phyloP scores from a whole-genome alignment of 92 coral and sea anemone genomes.

The Diadumene lineata region DNA sequence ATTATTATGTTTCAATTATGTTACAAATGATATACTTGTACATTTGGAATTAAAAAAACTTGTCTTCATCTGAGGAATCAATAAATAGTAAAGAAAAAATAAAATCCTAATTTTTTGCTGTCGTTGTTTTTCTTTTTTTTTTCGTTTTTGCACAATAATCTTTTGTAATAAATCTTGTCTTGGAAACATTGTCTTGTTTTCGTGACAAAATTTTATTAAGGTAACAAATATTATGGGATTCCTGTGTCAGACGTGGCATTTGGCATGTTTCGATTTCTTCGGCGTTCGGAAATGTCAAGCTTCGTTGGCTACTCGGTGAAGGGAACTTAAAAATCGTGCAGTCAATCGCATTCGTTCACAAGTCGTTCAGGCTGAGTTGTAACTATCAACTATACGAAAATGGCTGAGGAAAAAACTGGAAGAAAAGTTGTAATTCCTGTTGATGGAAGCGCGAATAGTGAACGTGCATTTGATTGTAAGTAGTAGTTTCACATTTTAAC shows the following conservation, averaged over 20 bases:
- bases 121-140: too few species aligned
- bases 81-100: too few species aligned
- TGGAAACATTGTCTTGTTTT: too few species aligned
- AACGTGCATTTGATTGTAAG: slow-evolving; percentile 63
- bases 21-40: too few species aligned
- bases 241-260: slow-evolving; percentile 4
- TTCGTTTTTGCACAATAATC: too few species aligned
- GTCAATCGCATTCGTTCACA: not conserved
- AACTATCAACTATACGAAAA: not conserved
- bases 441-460: slow-evolving; percentile 74
- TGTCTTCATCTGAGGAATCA: too few species aligned
- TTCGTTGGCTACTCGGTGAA: not conserved
- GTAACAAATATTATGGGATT: too few species aligned
- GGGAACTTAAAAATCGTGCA: not conserved
- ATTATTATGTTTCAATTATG: too few species aligned
- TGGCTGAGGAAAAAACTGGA: slow-evolving; percentile 23
- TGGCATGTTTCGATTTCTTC: slow-evolving; percentile 7
- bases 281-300: not conserved
- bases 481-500: not conserved
- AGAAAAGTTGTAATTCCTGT: slow-evolving; percentile 59
- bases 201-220: too few species aligned
- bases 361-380: not conserved
- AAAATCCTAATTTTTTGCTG: too few species aligned
- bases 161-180: too few species aligned
- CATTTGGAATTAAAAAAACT: too few species aligned